These are phyloP conservation scores for Iguana delicatissima DNA, from an alignment of 2,797 vertebrate species.

Conservation along the genomic window DNA sequence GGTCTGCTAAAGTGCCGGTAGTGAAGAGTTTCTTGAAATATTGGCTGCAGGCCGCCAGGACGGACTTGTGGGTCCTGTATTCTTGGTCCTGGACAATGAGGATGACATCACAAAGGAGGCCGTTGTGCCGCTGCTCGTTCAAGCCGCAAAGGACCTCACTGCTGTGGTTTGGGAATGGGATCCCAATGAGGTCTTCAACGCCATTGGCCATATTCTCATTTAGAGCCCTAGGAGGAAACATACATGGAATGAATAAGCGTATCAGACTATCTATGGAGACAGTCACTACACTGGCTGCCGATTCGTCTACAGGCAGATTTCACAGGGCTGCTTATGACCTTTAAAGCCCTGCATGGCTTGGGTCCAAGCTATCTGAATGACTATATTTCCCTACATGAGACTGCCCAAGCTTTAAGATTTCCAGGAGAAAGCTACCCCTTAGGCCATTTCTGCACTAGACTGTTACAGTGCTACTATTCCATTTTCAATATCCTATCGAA, in stretches of 20 bases:
- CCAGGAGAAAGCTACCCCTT: no score
- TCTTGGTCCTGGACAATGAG: slow-evolving; percentile 96
- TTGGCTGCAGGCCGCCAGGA: slow-evolving; percentile 97
- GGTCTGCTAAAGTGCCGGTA: slow-evolving; percentile 84
- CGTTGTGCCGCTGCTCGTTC: slow-evolving; percentile 94
- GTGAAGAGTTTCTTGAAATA: slow-evolving; percentile 99
- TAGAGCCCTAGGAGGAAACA: slow-evolving; percentile 77
- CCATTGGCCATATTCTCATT: slow-evolving; percentile 92
- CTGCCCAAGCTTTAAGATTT: no score
- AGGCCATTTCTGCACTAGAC: no score
- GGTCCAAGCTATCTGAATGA: no score
- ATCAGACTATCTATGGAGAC: no score
- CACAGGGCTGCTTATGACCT: no score
- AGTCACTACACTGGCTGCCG: no score
- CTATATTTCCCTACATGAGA: no score
- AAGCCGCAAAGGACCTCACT: slow-evolving; percentile 94
- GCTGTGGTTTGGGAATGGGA: slow-evolving; percentile 99
- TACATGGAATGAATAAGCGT: slow-evolving; percentile 21
- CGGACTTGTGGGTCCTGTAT: slow-evolving; percentile 94
- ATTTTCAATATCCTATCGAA: no score
- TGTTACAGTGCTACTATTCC: no score
- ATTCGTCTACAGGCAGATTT: no score
- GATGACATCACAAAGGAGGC: slow-evolving; percentile 95
- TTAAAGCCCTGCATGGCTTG: no score
- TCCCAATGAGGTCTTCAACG: slow-evolving; percentile 96